Conservation (phyloP, 2,113 vertebrate genomes). For the Psittacus erithacus region DNA sequence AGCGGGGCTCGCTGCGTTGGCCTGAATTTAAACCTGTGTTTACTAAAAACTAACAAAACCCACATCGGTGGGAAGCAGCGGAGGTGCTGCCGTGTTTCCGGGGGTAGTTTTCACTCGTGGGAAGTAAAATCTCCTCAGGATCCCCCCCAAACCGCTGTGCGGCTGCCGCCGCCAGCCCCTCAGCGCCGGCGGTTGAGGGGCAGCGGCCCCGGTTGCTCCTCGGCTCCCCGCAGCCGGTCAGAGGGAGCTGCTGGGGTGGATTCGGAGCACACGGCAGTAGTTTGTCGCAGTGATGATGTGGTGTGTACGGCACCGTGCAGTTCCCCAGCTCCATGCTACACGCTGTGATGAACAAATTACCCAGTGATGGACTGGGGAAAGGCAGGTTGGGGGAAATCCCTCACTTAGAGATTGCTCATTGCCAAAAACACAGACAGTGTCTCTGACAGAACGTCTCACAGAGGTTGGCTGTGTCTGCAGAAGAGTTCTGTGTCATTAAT, state of each 20-base stretch:
- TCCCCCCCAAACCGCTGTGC: too few species aligned
- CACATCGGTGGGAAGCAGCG: background rate
- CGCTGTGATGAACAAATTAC: accelerated
- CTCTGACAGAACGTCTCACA: background rate
- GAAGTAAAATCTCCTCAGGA: background rate
- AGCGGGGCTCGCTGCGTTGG: background rate
- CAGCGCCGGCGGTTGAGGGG: background rate
- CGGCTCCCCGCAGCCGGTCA: background rate
- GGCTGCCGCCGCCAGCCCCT: too few species aligned
- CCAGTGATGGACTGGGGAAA: background rate
- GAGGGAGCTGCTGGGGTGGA: background rate
- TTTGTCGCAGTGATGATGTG: accelerated
- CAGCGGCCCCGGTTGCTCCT: background rate
- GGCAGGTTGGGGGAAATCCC: background rate
- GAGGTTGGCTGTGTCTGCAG: background rate
- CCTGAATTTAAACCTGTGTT: background rate
- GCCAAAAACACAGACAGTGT: accelerated
- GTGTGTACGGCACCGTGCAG: accelerated
- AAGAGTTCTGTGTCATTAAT: background rate
- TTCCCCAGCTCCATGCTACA: accelerated
- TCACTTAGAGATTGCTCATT: accelerated
- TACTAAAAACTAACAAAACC: background rate
- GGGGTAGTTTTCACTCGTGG: accelerated
- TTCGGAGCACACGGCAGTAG: accelerated
- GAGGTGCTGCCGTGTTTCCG: background rate